Evolutionary conservation across 2,797 vertebrate genomes (phyloP), one percentile per base, ranked within the genome.

Genomic region (Pteronotus mesoamericanus): DNA sequence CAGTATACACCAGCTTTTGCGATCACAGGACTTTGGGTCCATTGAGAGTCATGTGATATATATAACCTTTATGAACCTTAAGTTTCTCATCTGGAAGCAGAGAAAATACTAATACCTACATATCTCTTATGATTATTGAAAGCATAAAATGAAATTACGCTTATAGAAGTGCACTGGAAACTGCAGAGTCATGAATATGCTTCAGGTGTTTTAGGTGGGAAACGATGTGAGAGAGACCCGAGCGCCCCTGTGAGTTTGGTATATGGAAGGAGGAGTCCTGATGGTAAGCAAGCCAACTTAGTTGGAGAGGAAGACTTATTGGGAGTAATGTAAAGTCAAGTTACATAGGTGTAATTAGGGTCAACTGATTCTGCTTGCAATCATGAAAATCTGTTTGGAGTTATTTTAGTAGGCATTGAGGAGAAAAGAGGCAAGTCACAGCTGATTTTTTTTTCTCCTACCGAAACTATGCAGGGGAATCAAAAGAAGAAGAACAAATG

Each of bases 291-390:
- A 59, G 1, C 8, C 39, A 42, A 51, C 14, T 55, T 68, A 66
- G 39, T 37, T 79, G 68, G 26, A 44, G 32, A 24, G 11, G 18
- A 90, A 86, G 24, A 75, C 24, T 74, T 92, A 48, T 9, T 24
- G n/a, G n/a, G 44, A 82, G 3, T 57, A 53, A 91, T 26, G 6
- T 24, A 10, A 87, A 89, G 48, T 89, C 55, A 78, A 64, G 24
- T 84, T 68, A 79, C 1, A 24, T 34, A 88, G 24, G 44, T 26
- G 46, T n/a, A 51, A 79, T 42, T 71, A 74, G 8, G 12, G 44
- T 86, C 39, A 86, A 53, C 69, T 71, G 32, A 78, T 79, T 91
- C 90, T 86, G 39, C 72, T 82, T 89, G 66, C 48, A 69, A 74
- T 91, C 83, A n/a, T 82, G 44, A 82, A 78, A 89, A 15, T 18